These are phyloP conservation scores for Odontomyia ornata DNA, from an alignment of 2,888 invertebrate species.

Conservation along the genomic window DNA sequence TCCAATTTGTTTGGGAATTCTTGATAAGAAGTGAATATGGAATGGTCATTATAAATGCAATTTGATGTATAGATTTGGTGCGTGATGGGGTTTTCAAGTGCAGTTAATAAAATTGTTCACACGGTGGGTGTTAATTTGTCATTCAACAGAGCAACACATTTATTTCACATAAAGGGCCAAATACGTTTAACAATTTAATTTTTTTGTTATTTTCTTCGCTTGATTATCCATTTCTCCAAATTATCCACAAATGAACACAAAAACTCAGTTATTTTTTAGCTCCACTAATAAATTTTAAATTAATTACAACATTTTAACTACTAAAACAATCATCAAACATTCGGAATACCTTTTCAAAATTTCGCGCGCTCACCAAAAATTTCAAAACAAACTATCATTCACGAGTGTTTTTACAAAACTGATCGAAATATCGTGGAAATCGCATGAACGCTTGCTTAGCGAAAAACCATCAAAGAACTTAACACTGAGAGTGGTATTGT, in stretches of 20 bases:
- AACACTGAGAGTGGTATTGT: background rate
- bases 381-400: constrained; percentile 15
- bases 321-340: no score
- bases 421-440: constrained; percentile 11
- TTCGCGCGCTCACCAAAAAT: constrained; percentile 10
- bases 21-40: background rate
- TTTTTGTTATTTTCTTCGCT: no score
- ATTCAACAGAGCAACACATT: background rate
- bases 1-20: constrained; percentile 9
- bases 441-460: background rate
- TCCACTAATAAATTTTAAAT: no score
- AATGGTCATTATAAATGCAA: background rate
- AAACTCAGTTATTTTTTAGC: no score
- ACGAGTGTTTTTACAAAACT: constrained; percentile 34
- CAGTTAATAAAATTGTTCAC: background rate
- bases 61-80: background rate
- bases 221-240: no score
- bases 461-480: background rate
- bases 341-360: background rate
- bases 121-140: no score
- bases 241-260: no score
- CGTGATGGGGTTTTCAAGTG: background rate
- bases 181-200: background rate
- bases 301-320: no score
- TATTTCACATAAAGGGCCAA: background rate